Percentiles rank a stretch among this genome's conserved stretches.
These are phyloP conservation scores for Chlamydotis undulata DNA, from an alignment of 2,113 vertebrate genomes.

Conservation along the genomic window DNA sequence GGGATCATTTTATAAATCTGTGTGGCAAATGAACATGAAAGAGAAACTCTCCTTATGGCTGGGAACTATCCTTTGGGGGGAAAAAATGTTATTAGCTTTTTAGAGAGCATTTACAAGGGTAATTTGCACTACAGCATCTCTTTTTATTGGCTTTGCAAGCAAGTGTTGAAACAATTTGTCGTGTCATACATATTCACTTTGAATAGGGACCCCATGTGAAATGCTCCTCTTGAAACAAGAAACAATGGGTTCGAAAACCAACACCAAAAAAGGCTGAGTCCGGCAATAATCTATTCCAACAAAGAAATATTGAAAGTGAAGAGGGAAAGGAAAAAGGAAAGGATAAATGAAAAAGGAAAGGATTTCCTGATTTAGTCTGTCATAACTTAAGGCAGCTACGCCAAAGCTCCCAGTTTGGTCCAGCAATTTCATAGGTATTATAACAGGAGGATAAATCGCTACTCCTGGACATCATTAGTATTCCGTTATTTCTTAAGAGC, in stretches of 20 bases:
- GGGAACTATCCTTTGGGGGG: slow-evolving; percentile 34
- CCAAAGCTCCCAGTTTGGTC: slow-evolving; percentile 21
- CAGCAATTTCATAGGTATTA: slow-evolving; percentile 58
- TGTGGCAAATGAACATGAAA: slow-evolving; percentile 50
- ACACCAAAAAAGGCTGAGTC: background rate
- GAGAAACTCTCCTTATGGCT: slow-evolving; percentile 21
- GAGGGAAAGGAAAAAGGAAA: background rate
- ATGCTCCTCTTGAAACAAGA: slow-evolving; percentile 19
- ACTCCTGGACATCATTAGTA: slow-evolving; percentile 11
- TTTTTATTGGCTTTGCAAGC: slow-evolving; percentile 34
- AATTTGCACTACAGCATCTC: slow-evolving; percentile 61
- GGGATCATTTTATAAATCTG: slow-evolving; percentile 64
- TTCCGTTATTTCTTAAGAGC: background rate
- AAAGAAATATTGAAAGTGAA: slow-evolving; percentile 2
- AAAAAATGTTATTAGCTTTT: slow-evolving; percentile 51
- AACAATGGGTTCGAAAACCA: background rate
- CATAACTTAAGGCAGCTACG: slow-evolving; percentile 45
- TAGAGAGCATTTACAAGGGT: slow-evolving; percentile 62
- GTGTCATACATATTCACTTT: slow-evolving; percentile 21
- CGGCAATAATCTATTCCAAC: background rate
- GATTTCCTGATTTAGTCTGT: slow-evolving; percentile 21
- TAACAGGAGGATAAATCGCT: background rate
- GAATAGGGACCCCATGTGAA: slow-evolving; percentile 26
- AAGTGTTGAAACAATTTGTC: slow-evolving; percentile 46
- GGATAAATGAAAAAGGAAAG: slow-evolving; percentile 9